A percentile compares a stretch with the other conserved stretches of the same genome.
These are phyloP conservation scores for Crioceris asparagi DNA, from an alignment of 2,888 invertebrate genomes.

Conservation along the genomic window DNA sequence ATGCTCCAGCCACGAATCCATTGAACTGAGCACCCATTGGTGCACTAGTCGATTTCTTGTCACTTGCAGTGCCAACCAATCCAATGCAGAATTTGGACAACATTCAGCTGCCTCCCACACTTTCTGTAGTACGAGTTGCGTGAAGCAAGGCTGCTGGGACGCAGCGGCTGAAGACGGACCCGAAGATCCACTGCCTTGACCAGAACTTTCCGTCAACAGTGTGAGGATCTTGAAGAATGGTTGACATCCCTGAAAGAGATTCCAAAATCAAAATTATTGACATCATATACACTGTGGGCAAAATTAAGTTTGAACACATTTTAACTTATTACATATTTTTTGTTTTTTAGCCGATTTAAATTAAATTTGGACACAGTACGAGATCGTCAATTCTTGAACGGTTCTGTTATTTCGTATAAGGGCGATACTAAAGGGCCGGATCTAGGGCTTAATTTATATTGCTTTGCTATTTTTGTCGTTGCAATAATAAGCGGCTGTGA, in stretches of 20 bases:
- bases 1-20: conserved; percentile 84
- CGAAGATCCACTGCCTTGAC: conserved; percentile 19
- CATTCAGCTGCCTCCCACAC: conserved; percentile 87
- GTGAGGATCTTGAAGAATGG: conserved; percentile 90
- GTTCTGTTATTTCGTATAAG: too few species aligned
- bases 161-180: conserved; percentile 48
- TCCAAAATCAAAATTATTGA: neutral
- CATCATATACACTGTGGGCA: too few species aligned
- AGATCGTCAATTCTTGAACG: too few species aligned
- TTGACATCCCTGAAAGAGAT: conserved; percentile 54
- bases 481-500: too few species aligned
- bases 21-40: conserved; percentile 83
- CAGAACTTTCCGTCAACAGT: conserved; percentile 64
- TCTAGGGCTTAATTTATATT: too few species aligned
- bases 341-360: too few species aligned
- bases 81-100: conserved; percentile 83
- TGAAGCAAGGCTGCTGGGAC: conserved; percentile 81
- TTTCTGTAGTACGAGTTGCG: conserved; percentile 74
- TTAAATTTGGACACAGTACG: too few species aligned
- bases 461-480: too few species aligned
- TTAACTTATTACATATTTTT: too few species aligned
- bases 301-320: too few species aligned
- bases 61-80: conserved; percentile 79
- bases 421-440: too few species aligned
- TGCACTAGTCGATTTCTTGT: conserved; percentile 85